phyloP scores from a whole-genome alignment of 1,140 invertebrate genomes.

The Xylocopa sonorina region DNA sequence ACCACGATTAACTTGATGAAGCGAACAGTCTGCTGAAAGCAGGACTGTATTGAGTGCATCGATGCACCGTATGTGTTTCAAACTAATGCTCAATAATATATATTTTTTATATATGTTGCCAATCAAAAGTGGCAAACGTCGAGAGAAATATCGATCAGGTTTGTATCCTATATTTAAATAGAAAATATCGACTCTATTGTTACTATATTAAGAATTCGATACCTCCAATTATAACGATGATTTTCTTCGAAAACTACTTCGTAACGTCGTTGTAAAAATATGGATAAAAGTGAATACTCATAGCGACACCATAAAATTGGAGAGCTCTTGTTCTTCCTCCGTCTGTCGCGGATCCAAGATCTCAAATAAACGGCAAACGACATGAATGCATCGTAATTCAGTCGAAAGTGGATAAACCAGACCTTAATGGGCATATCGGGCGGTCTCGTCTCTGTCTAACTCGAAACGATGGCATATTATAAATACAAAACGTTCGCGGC shows the following conservation, averaged over 20 bases:
- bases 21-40: slow-evolving; percentile 13
- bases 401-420: slow-evolving; percentile 53
- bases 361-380: background rate
- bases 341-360: background rate
- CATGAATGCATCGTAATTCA: slow-evolving; percentile 13
- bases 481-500: slow-evolving; percentile 12
- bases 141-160: too few species aligned
- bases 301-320: background rate
- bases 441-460: slow-evolving; percentile 1
- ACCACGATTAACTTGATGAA: slow-evolving; percentile 44
- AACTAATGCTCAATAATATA: background rate
- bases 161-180: too few species aligned
- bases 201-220: background rate
- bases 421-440: slow-evolving; percentile 19
- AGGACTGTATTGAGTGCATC: background rate
- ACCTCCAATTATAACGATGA: background rate
- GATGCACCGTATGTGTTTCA: background rate
- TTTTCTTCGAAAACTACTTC: background rate
- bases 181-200: too few species aligned
- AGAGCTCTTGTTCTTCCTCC: background rate
- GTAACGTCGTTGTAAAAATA: background rate
- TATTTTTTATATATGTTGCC: background rate
- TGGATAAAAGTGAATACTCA: slow-evolving; percentile 7
- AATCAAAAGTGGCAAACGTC: too few species aligned
- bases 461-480: slow-evolving; percentile 20